These are phyloP conservation scores for Lacanobia oleracea DNA, from an alignment of 2,888 invertebrate species.

Conservation along the genomic window DNA sequence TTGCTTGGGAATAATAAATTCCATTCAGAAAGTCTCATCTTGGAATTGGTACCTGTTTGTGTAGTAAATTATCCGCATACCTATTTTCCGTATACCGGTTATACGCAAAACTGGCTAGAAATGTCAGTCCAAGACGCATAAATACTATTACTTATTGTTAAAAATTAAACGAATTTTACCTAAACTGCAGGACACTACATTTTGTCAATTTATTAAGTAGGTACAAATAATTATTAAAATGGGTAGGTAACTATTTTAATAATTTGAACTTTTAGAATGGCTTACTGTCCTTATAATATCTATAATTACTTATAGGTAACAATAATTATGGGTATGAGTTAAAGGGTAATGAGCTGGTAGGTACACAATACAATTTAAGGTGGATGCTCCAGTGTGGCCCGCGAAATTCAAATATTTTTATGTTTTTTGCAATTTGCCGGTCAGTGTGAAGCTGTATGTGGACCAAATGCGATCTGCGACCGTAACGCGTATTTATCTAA, in stretches of 20 bases:
- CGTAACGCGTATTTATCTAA: too few relatives aligned
- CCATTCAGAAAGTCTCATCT: background rate
- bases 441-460: too few relatives aligned
- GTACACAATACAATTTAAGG: background rate
- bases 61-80: background rate
- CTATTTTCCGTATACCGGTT: background rate
- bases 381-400: too few relatives aligned
- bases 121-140: background rate
- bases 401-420: too few relatives aligned
- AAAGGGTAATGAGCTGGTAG: too few relatives aligned
- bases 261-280: background rate
- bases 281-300: background rate
- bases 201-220: background rate
- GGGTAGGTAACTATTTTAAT: too few relatives aligned
- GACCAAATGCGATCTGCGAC: too few relatives aligned
- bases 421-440: too few relatives aligned
- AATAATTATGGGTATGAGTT: too few relatives aligned
- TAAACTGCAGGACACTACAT: background rate
- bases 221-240: too few relatives aligned
- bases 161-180: background rate
- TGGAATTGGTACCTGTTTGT: constrained; percentile 1
- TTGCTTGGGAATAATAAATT: constrained; percentile 8
- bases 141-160: background rate
- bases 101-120: constrained; percentile 12
- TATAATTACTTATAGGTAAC: too few relatives aligned